These are phyloP conservation scores for Lathamus discolor DNA, from an alignment of 2,113 vertebrate species.

Conservation along the genomic window DNA sequence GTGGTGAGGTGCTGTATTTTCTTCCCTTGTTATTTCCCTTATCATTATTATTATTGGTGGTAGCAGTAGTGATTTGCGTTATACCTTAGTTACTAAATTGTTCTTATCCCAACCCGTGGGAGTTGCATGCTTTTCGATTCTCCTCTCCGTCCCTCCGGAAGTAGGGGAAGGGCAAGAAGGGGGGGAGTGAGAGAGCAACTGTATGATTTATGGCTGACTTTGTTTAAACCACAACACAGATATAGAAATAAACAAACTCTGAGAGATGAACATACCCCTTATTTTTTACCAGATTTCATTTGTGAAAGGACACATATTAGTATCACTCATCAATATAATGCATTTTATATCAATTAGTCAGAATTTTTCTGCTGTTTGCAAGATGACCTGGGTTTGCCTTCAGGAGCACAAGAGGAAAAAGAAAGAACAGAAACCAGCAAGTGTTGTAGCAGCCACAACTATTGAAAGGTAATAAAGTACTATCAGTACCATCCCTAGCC, in stretches of 20 bases:
- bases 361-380: neutral
- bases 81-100: too few relatives aligned
- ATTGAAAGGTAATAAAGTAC: neutral
- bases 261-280: accelerated
- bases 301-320: neutral
- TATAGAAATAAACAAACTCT: neutral
- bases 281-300: neutral
- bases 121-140: too few relatives aligned
- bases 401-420: neutral
- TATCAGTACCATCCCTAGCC: neutral
- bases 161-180: too few relatives aligned
- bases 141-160: too few relatives aligned
- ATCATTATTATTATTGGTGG: too few relatives aligned
- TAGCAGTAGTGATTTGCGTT: too few relatives aligned
- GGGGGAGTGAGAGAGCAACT: too few relatives aligned
- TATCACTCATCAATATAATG: neutral
- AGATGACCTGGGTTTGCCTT: neutral
- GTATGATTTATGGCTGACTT: too few relatives aligned
- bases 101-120: too few relatives aligned
- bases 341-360: neutral
- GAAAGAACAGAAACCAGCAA: neutral
- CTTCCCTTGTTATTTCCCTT: too few relatives aligned
- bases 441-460: neutral
- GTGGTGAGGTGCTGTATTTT: too few relatives aligned
- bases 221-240: neutral